A percentile compares a stretch with the other conserved stretches of the same genome.
Conservation (phyloP, 1,140 invertebrate species). For the Lutraria rhynchaena region DNA sequence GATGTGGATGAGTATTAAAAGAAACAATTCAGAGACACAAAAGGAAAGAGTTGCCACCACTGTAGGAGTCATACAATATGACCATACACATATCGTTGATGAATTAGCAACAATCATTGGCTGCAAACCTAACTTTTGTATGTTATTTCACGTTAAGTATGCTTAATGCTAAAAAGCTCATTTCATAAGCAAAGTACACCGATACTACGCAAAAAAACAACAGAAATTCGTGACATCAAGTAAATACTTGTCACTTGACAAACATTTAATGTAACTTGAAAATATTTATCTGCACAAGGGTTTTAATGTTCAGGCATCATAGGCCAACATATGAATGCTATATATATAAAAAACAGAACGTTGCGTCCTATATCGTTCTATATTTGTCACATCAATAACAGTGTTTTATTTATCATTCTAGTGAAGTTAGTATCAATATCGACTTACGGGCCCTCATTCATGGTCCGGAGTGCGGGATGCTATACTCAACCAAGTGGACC, state of each 20-base stretch:
- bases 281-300: too few species aligned
- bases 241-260: too few species aligned
- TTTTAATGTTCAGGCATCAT: too few species aligned
- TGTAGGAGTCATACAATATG: constrained; percentile 73
- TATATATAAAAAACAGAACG: too few species aligned
- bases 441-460: not conserved
- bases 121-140: constrained; percentile 76
- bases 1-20: constrained; percentile 59
- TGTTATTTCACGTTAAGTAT: too few species aligned
- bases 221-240: too few species aligned
- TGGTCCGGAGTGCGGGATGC: constrained; percentile 15
- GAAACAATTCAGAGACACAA: constrained; percentile 31
- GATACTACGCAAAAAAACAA: too few species aligned
- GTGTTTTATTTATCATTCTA: not conserved
- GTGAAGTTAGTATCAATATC: constrained; percentile 2
- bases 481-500: constrained; percentile 14
- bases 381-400: not conserved
- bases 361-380: too few species aligned
- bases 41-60: constrained; percentile 23
- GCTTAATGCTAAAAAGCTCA: too few species aligned
- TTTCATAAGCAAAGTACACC: too few species aligned
- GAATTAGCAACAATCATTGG: constrained; percentile 80
- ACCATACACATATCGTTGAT: constrained; percentile 81
- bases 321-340: too few species aligned
- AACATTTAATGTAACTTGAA: too few species aligned